Evolutionary conservation across 2,113 vertebrate species (phyloP).

Genomic region (Tupaia tana): DNA sequence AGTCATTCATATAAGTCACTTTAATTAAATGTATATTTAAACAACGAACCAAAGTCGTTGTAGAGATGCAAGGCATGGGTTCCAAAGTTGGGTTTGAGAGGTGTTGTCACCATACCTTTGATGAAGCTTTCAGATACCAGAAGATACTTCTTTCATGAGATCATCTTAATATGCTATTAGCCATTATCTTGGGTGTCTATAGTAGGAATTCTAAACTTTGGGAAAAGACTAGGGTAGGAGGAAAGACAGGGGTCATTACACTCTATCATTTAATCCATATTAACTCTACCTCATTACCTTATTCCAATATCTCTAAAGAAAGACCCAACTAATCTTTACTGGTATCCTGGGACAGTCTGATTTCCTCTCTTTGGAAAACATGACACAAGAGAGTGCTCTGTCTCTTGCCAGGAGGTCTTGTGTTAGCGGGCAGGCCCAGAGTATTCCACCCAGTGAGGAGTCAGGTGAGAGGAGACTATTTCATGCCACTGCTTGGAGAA

Average conservation of each 20-base stretch:
- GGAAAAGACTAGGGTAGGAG: background rate
- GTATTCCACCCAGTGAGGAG: background rate
- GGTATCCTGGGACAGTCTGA: background rate
- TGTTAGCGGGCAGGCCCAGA: background rate
- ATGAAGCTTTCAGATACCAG: background rate
- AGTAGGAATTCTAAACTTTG: background rate
- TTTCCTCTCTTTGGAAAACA: background rate
- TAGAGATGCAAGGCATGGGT: background rate
- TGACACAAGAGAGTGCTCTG: background rate
- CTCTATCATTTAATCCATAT: background rate
- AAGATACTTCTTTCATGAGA: background rate
- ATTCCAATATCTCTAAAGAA: background rate
- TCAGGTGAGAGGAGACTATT: background rate
- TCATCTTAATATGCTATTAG: background rate
- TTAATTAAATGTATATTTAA: conserved; percentile 74
- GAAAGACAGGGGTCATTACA: background rate
- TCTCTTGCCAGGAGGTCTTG: background rate
- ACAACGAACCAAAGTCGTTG: conserved; percentile 46
- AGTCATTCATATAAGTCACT: conserved; percentile 64
- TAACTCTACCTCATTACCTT: background rate
- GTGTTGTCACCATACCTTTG: background rate
- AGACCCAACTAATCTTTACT: background rate
- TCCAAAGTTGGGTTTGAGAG: conserved; percentile 39
- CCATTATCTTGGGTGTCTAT: background rate
- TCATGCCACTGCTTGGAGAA: background rate